phyloP scores from a whole-genome alignment of 2,113 vertebrate genomes.

The Mus spicilegus region DNA sequence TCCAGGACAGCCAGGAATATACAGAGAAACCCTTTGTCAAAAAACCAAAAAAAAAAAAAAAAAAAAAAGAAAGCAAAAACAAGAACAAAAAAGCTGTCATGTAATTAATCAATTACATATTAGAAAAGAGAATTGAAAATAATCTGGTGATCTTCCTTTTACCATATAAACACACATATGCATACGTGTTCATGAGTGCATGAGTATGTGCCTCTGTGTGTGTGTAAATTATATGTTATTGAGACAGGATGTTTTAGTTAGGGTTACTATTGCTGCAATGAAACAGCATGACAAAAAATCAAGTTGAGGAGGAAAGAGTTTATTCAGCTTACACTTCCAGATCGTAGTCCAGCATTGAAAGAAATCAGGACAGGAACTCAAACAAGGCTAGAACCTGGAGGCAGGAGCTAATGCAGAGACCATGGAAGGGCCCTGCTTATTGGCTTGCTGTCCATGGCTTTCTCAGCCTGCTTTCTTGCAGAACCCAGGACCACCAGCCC shows the following conservation, averaged over 20 bases:
- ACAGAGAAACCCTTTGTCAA: too few relatives aligned
- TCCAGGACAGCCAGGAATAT: too few relatives aligned
- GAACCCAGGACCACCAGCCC: neutral
- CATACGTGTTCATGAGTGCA: neutral
- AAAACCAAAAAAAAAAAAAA: too few relatives aligned
- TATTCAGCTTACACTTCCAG: neutral
- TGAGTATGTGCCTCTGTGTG: too few relatives aligned
- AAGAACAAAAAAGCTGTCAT: neutral
- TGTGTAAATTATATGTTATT: neutral
- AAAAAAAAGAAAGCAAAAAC: too few relatives aligned
- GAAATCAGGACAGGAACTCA: neutral
- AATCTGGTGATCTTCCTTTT: neutral
- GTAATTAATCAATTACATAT: neutral
- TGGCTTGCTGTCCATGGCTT: neutral
- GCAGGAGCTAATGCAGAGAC: neutral
- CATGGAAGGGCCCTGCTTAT: neutral
- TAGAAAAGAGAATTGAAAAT: neutral
- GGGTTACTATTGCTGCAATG: neutral
- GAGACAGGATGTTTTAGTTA: neutral
- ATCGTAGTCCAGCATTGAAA: neutral
- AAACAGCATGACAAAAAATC: neutral
- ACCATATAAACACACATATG: too few relatives aligned
- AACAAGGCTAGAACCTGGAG: neutral
- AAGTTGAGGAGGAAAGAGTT: neutral
- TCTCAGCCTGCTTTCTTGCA: neutral